These are phyloP conservation scores for Eupithecia tripunctaria DNA, from an alignment of 2,888 invertebrate genomes.

Conservation along the genomic window DNA sequence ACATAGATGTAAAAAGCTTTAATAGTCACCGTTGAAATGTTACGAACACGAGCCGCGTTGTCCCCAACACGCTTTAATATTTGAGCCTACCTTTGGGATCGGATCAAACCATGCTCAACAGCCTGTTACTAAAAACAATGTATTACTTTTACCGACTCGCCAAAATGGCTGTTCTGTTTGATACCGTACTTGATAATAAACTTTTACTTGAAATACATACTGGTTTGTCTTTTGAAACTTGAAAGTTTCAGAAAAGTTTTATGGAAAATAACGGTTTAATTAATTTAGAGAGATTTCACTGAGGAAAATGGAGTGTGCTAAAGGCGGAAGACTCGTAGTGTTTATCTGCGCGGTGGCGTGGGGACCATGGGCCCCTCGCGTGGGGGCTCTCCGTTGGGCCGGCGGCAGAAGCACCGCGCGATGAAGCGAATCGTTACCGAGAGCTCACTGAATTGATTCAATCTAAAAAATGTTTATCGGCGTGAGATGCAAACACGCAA, in stretches of 20 bases:
- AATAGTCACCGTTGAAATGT: background rate
- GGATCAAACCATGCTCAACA: background rate
- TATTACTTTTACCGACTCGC: background rate
- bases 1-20: background rate
- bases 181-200: background rate
- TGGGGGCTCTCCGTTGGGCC: background rate
- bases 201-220: slow-evolving; percentile 13
- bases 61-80: background rate
- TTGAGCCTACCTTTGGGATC: background rate
- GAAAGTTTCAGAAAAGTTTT: slow-evolving; percentile 6
- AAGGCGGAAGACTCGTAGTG: background rate
- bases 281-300: background rate
- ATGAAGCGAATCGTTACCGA: background rate
- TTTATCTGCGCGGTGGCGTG: background rate
- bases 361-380: background rate
- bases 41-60: background rate
- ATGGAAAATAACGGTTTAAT: background rate
- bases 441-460: slow-evolving; percentile 19
- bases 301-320: background rate
- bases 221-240: slow-evolving; percentile 11
- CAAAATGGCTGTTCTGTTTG: background rate
- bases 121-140: background rate
- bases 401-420: background rate
- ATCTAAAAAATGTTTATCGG: slow-evolving; percentile 3
- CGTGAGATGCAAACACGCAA: slow-evolving; percentile 1